These are phyloP conservation scores for Syrphus vitripennis DNA, from an alignment of 2,888 invertebrate genomes.

Conservation along the genomic window DNA sequence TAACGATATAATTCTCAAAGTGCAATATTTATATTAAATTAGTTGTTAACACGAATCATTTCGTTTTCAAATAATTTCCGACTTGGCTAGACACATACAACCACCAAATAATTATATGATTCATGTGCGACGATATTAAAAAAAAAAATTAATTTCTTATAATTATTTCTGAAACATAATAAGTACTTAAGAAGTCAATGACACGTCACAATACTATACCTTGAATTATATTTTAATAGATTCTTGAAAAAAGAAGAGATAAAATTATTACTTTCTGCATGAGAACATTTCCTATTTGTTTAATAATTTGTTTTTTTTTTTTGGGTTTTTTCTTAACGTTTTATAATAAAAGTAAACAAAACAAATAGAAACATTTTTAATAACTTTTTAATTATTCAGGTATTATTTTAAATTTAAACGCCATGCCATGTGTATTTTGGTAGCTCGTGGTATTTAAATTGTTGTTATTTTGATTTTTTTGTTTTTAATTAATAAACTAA, in stretches of 20 bases:
- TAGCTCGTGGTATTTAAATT: slow-evolving; percentile 11
- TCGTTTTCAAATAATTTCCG: too few relatives aligned
- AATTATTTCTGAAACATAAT: neutral
- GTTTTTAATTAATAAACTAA: neutral
- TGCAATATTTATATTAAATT: too few relatives aligned
- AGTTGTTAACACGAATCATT: too few relatives aligned
- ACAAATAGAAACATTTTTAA: neutral
- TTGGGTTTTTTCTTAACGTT: neutral
- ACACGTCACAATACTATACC: neutral
- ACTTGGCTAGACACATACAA: neutral
- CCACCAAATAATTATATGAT: neutral
- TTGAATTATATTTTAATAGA: slow-evolving; percentile 6
- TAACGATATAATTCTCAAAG: too few relatives aligned
- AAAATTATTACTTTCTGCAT: slow-evolving; percentile 43
- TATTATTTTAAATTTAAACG: neutral
- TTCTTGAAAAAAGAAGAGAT: neutral
- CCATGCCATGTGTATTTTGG: neutral
- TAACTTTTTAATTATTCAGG: slow-evolving; percentile 14
- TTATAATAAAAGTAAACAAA: neutral
- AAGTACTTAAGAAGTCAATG: neutral
- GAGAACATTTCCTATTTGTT: slow-evolving; percentile 27
- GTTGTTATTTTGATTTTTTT: neutral
- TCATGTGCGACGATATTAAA: neutral
- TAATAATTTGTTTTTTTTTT: neutral
- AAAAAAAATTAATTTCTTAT: too few relatives aligned